Evolutionary conservation across 2,888 invertebrate genomes (phyloP), one percentile per base, ranked within the genome.

Genomic region (Hypena proboscidalis): DNA sequence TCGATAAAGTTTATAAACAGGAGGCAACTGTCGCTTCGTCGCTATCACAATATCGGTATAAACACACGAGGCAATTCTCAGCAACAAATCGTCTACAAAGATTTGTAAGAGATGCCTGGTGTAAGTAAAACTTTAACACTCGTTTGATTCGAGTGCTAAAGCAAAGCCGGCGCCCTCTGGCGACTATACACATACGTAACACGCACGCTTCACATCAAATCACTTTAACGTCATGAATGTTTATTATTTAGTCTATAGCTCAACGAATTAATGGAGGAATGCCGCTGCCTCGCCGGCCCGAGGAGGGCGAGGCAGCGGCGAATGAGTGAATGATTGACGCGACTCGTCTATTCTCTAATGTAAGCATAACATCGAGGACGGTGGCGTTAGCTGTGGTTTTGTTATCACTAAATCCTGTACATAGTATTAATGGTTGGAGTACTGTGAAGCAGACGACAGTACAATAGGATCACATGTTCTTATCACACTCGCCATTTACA

Each of bases 311-410:
- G n/a, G n/a, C n/a, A n/a, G n/a, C n/a, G n/a, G n/a, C n/a, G 9
- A 9, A 25, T 14, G 9, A 17, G 14, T 17, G 25, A 21, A 14
- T n/a, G n/a, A n/a, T 20, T n/a, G 11, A 39, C 23, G 21, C 34
- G 30, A 22, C 11, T 11, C 26, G 15, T 39, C 25, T 41, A 36
- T 11, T 19, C 26, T 25, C 35, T 45, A 38, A 45, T 42, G 41
- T 49, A 57, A 67, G 60, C 60, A 54, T 58, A 43, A 70, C 64
- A 64, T 62, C 53, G 53, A 72, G 76, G 79, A 77, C 77, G 78
- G 77, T 72, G 67, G 66, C 67, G 54, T 56, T 55, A 62, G 67
- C 72, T 52, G 66, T 63, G 66, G 48, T 58, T 69, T 48, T 38
- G 30, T 54, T 74, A 76, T 72, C 70, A 77, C 74, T 73, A 68